These are phyloP conservation scores for Melanaphis sacchari DNA, from an alignment of 1,140 invertebrate genomes.

Conservation along the genomic window DNA sequence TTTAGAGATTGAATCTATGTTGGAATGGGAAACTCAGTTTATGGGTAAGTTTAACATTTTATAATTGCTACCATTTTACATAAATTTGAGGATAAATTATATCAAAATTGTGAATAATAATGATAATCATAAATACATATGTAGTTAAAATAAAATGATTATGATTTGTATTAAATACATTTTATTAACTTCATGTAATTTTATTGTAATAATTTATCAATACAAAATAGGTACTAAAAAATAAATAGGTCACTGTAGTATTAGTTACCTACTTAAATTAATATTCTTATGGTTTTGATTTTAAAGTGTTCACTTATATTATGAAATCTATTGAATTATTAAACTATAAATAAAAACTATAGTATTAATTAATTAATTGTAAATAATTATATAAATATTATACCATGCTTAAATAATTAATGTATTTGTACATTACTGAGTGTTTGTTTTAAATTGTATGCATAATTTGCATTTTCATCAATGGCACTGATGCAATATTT, in stretches of 20 bases:
- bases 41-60: conserved; percentile 72
- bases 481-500: not conserved
- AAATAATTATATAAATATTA: not conserved
- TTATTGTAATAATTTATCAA: not conserved
- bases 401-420: not conserved
- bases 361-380: not conserved
- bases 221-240: not conserved
- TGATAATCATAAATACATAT: not conserved
- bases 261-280: not conserved
- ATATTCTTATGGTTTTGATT: not conserved
- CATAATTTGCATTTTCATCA: not conserved
- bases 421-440: not conserved
- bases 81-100: not conserved
- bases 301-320: not conserved
- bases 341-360: not conserved
- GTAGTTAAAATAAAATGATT: not conserved
- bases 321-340: not conserved
- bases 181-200: not conserved
- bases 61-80: not conserved
- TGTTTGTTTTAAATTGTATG: not conserved
- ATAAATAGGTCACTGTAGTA: not conserved
- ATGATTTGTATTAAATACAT: not conserved
- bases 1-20: conserved; percentile 85
- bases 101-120: not conserved
- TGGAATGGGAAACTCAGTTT: conserved; percentile 97